These are phyloP conservation scores for Saturnia japonica DNA, from an alignment of 2,888 invertebrate species.

Conservation along the genomic window DNA sequence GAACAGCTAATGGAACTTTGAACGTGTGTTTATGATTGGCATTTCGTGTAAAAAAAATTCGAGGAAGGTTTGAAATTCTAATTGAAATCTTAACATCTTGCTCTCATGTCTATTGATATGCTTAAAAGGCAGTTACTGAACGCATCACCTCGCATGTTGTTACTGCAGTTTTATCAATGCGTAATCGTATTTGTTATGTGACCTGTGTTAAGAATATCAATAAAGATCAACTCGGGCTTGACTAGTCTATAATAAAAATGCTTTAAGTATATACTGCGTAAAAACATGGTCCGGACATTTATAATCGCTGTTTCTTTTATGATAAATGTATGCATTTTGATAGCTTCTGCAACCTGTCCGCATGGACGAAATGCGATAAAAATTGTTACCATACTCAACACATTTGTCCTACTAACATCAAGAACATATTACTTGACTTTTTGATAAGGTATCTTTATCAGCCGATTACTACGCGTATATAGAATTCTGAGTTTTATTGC, in stretches of 20 bases:
- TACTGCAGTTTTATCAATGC: background rate
- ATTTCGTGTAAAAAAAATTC: background rate
- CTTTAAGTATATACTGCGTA: background rate
- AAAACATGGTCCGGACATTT: background rate
- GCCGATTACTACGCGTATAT: conserved; percentile 41
- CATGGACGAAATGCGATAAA: conserved; percentile 34
- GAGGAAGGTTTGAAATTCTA: background rate
- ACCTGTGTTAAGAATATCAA: background rate
- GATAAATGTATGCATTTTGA: conserved; percentile 56
- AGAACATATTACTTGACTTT: conserved; percentile 59
- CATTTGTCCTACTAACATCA: conserved; percentile 59
- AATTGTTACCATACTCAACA: conserved; percentile 28
- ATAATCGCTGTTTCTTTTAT: conserved; percentile 17
- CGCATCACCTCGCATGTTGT: background rate
- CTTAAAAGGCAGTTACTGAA: background rate
- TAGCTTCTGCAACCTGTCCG: conserved; percentile 65
- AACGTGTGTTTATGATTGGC: background rate
- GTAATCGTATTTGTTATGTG: background rate
- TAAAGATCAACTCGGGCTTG: background rate
- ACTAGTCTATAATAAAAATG: background rate
- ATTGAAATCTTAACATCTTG: background rate
- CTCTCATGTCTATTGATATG: background rate
- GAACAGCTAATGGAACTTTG: background rate
- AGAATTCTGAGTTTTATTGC: background rate
- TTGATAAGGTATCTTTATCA: conserved; percentile 57